Evolutionary conservation across 2,113 vertebrate genomes (phyloP), one percentile per base, ranked within the genome.

Genomic region (Coracopsis vasa): DNA sequence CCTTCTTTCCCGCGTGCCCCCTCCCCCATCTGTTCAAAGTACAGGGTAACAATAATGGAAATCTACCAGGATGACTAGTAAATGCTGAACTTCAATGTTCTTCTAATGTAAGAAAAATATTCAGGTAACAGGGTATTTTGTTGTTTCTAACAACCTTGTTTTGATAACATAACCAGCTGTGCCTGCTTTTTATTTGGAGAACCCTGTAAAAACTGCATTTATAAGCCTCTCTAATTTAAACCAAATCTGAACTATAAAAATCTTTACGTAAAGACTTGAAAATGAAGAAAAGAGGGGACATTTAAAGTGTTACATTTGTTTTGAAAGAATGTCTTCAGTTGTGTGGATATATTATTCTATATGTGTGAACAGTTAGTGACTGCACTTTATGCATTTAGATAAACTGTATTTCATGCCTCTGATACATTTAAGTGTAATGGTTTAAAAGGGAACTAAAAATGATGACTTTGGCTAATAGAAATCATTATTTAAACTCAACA

Each of bases 51-150:
- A 88, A 65, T 95, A 93, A 58, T 71, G 80, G 81, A 92, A 60
- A 50, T 64, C 51, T 78, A 70, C 75, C 80, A 93, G 50, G 80
- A 92, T 97, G 92, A 95, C 48, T 79, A 94, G 90, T 51, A 95
- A 95, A 94, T 95, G 86, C 75, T 96, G 90, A 97, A 92, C 94
- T 97, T 95, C 80, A 92, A 3, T 80, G 88, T 65, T 96, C 45
- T 96, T 94, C 58, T 93, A 91, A 88, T 66, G 65, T 97, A 74
- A 90, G 79, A 58, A 96, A 84, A 92, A 92, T 89, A 86, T 97
- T 96, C 96, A 96, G 95, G 95, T 96, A 92, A 98, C 97, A 98
- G 98, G 98, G 97, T 98, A 97, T 97, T 97, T 71, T 61, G 95
- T 90, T 97, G 90, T 97, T 97, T 95, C 65, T 95, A 92, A 90